Evolutionary conservation across 2,888 invertebrate species (phyloP).

Genomic region (Epistrophella euchroma): DNA sequence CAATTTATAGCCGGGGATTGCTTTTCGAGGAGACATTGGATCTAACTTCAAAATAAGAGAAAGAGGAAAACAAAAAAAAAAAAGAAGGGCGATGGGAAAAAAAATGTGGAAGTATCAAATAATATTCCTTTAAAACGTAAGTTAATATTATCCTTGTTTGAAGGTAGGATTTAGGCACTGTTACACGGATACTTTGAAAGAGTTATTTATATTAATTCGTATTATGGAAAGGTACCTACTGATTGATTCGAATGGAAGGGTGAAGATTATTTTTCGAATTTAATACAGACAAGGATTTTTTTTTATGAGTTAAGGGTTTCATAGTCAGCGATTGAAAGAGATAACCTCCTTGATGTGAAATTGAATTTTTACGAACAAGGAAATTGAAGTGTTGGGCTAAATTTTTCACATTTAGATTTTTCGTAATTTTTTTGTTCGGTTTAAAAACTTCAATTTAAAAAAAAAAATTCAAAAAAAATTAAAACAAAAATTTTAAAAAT

Average conservation of each 20-base stretch:
- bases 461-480: no score
- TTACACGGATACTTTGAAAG: constrained; percentile 3
- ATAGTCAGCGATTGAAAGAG: not conserved
- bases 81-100: not conserved
- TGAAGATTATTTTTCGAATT: constrained; percentile 15
- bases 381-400: no score
- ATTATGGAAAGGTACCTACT: not conserved
- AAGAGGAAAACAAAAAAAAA: not conserved
- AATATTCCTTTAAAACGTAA: constrained; percentile 10
- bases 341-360: not conserved
- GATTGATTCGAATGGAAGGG: constrained; percentile 17
- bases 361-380: not conserved
- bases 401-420: no score
- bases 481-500: no score
- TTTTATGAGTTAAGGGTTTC: not conserved
- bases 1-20: constrained; percentile 16
- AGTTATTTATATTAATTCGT: constrained; percentile 19
- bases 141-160: constrained; percentile 24
- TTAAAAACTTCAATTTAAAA: no score
- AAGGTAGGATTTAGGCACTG: constrained; percentile 9
- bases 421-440: no score
- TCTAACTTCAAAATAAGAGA: not conserved
- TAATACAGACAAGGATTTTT: constrained; percentile 2
- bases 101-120: constrained; percentile 26
- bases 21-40: constrained; percentile 18